Conservation (phyloP, 1,140 invertebrate species). For the Metaphire vulgaris region DNA sequence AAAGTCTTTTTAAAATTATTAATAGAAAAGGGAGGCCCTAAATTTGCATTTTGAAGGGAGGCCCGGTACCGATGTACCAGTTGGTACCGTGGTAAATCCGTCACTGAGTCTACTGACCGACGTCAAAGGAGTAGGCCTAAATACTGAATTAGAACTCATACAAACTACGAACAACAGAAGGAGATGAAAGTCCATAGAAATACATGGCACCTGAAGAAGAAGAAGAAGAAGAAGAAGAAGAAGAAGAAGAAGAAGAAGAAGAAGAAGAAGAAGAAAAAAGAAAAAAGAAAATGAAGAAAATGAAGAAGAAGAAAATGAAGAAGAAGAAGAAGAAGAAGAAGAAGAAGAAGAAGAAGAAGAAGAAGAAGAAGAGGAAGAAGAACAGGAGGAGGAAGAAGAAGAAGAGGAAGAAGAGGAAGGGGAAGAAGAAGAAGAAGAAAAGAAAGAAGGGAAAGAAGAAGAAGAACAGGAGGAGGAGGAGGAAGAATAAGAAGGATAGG, state of each 20-base stretch:
- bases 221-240: background rate
- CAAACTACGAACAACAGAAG: no score
- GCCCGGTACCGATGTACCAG: no score
- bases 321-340: background rate
- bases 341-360: background rate
- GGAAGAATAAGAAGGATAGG: background rate
- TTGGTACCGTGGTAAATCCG: no score
- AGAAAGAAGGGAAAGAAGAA: background rate
- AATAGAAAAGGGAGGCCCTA: no score
- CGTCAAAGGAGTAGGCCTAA: no score
- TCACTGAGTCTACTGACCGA: no score
- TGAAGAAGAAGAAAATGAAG: background rate
- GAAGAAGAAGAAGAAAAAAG: background rate
- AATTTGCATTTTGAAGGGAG: no score
- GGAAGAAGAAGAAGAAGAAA: background rate
- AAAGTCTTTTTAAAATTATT: no score
- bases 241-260: background rate
- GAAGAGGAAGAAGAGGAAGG: background rate
- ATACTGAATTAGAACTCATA: no score
- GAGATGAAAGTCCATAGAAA: background rate
- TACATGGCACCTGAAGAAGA: background rate
- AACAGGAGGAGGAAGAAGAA: background rate
- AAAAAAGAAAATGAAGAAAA: background rate
- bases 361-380: background rate
- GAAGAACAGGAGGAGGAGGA: background rate